phyloP scores from a whole-genome alignment of 2,797 vertebrate genomes.

The Parotocinclus haroldoi region DNA sequence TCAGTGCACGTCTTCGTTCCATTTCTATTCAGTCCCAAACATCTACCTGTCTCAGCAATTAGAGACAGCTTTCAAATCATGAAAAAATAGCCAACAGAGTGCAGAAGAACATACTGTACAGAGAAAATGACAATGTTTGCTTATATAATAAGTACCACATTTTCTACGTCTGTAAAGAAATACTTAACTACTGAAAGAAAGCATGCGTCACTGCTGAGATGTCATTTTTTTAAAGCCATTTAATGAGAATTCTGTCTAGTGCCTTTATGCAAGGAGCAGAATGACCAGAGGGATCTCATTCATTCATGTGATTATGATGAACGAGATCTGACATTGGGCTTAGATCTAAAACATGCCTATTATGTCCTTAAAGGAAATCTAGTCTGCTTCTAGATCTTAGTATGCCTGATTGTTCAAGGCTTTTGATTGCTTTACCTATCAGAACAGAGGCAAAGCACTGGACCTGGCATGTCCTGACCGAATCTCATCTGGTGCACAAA shows the following conservation, averaged over 20 bases:
- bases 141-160: constrained; percentile 44
- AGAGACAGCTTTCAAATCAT: constrained; percentile 36
- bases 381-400: no score
- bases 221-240: constrained; percentile 10
- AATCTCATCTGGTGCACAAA: constrained; percentile 36
- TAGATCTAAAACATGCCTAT: neutral
- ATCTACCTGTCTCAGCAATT: constrained; percentile 29
- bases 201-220: constrained; percentile 48
- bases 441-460: constrained; percentile 26
- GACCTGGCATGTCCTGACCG: constrained; percentile 11
- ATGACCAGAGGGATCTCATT: no score
- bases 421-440: no score
- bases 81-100: constrained; percentile 46
- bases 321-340: neutral
- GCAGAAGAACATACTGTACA: constrained; percentile 33
- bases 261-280: neutral
- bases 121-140: constrained; percentile 40
- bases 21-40: constrained; percentile 1
- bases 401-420: no score
- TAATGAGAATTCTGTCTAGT: constrained; percentile 18
- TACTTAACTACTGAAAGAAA: constrained; percentile 55
- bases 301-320: no score
- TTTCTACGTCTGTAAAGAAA: constrained; percentile 45
- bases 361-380: no score
- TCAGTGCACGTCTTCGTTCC: constrained; percentile 17